These are phyloP conservation scores for Oncorhynchus tshawytscha DNA, from an alignment of 2,113 vertebrate species.

Conservation along the genomic window DNA sequence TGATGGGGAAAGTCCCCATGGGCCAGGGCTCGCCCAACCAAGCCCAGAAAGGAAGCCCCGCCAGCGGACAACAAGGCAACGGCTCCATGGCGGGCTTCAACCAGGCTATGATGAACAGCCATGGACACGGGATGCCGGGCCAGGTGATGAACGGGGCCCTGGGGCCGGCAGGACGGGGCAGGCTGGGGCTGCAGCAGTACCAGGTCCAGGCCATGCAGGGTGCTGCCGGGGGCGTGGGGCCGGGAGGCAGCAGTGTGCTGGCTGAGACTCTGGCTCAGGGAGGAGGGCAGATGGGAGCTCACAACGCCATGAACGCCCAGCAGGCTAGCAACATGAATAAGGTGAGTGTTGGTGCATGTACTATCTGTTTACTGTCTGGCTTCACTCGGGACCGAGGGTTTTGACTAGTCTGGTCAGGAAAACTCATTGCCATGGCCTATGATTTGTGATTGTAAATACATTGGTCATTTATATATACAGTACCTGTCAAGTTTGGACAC, in stretches of 20 bases:
- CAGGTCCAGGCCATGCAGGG: constrained; percentile 85
- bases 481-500: no score
- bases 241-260: constrained; percentile 80
- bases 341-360: constrained; percentile 69
- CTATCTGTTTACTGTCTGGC: no score
- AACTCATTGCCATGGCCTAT: no score
- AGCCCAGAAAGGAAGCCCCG: constrained; percentile 83
- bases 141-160: constrained; percentile 94
- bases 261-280: constrained; percentile 92
- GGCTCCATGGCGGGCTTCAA: constrained; percentile 84
- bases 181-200: constrained; percentile 88
- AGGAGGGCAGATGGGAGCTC: constrained; percentile 82
- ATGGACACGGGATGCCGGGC: constrained; percentile 82
- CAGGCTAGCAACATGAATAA: constrained; percentile 92
- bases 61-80: constrained; percentile 79
- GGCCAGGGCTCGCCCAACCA: constrained; percentile 84
- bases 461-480: no score
- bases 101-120: constrained; percentile 89
- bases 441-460: no score
- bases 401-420: no score
- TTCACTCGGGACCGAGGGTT: no score
- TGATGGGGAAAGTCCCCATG: constrained; percentile 86
- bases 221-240: constrained; percentile 80
- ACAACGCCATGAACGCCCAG: constrained; percentile 81
- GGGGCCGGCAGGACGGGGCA: constrained; percentile 83